These are phyloP conservation scores for Gallinago jamesoni DNA, from an alignment of 2,113 vertebrate genomes.

Conservation along the genomic window DNA sequence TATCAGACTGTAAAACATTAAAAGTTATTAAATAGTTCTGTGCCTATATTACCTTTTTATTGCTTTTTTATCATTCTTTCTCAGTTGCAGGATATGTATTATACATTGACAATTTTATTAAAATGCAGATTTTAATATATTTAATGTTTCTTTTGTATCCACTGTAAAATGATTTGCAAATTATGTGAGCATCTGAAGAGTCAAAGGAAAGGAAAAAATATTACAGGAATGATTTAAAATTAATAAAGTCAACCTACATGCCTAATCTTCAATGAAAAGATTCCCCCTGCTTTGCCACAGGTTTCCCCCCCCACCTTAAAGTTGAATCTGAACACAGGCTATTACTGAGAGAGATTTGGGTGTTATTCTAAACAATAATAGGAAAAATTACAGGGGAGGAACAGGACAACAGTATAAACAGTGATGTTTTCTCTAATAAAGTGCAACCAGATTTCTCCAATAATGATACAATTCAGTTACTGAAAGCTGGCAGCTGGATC, in stretches of 20 bases:
- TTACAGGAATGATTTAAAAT: slow-evolving; percentile 72
- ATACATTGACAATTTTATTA: slow-evolving; percentile 80
- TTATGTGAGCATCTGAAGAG: slow-evolving; percentile 70
- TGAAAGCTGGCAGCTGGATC: slow-evolving; percentile 58
- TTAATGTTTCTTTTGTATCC: slow-evolving; percentile 78
- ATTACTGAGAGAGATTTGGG: slow-evolving; percentile 64
- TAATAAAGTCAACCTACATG: slow-evolving; percentile 66
- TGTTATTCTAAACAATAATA: slow-evolving; percentile 67
- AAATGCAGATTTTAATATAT: slow-evolving; percentile 80
- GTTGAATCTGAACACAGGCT: slow-evolving; percentile 53
- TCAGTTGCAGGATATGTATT: slow-evolving; percentile 67
- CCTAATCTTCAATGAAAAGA: slow-evolving; percentile 74
- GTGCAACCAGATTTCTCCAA: slow-evolving; percentile 65
- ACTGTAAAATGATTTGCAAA: slow-evolving; percentile 76
- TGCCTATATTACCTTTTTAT: slow-evolving; percentile 75
- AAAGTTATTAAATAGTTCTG: slow-evolving; percentile 70
- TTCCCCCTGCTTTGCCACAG: slow-evolving; percentile 43
- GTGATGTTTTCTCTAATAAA: slow-evolving; percentile 63
- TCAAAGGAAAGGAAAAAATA: slow-evolving; percentile 70
- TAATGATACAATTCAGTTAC: slow-evolving; percentile 58
- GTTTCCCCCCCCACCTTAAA: slow-evolving; percentile 46
- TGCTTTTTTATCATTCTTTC: slow-evolving; percentile 74
- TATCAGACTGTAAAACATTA: slow-evolving; percentile 65
- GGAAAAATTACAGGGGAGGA: slow-evolving; percentile 64
- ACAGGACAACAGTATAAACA: slow-evolving; percentile 58